These are phyloP conservation scores for Polymixis flavicincta DNA, from an alignment of 2,888 invertebrate genomes.

Conservation along the genomic window DNA sequence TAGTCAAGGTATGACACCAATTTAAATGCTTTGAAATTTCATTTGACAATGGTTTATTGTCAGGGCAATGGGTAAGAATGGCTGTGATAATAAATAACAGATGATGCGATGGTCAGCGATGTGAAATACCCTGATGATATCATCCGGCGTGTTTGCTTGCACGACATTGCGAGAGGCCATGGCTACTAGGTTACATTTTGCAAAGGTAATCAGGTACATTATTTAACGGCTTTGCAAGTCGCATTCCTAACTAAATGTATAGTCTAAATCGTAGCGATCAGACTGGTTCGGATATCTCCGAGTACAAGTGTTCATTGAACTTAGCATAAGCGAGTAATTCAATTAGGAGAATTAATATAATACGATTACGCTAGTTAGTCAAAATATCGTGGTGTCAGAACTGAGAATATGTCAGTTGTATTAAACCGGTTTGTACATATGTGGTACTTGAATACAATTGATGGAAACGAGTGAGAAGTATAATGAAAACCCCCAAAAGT, in stretches of 20 bases:
- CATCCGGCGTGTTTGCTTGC: conserved; percentile 71
- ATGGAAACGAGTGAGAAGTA: conserved; percentile 35
- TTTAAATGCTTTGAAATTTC: conserved; percentile 54
- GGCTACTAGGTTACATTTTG: conserved; percentile 70
- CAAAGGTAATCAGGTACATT: conserved; percentile 74
- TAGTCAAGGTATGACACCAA: conserved; percentile 55
- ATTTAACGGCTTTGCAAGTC: conserved; percentile 59
- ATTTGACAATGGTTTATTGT: conserved; percentile 65
- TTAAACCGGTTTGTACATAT: conserved; percentile 11
- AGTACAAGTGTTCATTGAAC: conserved; percentile 62
- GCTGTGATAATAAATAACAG: conserved; percentile 66
- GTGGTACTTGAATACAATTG: conserved; percentile 30
- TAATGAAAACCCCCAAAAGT: conserved; percentile 53
- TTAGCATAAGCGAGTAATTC: conserved; percentile 63
- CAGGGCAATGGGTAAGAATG: conserved; percentile 48
- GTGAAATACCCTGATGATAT: conserved; percentile 77
- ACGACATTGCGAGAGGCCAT: conserved; percentile 70
- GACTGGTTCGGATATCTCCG: conserved; percentile 53
- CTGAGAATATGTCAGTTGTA: conserved; percentile 27
- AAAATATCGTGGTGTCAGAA: conserved; percentile 44
- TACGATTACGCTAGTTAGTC: conserved; percentile 59
- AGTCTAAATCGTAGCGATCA: conserved; percentile 34
- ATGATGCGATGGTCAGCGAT: conserved; percentile 73
- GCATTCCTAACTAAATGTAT: conserved; percentile 42
- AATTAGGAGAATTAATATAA: conserved; percentile 64